A percentile compares a stretch with the other conserved stretches of the same genome.
phyloP scores from a whole-genome alignment of 1,140 invertebrate species.

The Euura saliciscinereae region DNA sequence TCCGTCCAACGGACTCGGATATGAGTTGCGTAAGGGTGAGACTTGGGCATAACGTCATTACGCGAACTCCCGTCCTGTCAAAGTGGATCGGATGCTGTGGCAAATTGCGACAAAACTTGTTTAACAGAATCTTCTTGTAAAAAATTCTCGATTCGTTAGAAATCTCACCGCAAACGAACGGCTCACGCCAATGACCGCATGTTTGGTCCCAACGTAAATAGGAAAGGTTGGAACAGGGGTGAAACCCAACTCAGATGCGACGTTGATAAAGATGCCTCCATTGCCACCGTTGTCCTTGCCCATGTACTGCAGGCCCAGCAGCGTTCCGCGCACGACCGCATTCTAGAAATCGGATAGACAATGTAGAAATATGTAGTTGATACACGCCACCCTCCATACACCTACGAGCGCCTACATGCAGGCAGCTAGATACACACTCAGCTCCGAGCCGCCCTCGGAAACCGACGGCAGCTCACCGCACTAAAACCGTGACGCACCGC shows the following conservation, averaged over 20 bases:
- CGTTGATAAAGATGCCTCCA: conserved; percentile 66
- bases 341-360: too few relatives aligned
- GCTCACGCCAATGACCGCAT: conserved; percentile 59
- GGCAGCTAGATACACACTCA: too few relatives aligned
- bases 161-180: conserved; percentile 36
- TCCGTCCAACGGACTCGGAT: too few relatives aligned
- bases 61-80: conserved; percentile 43
- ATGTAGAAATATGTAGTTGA: too few relatives aligned
- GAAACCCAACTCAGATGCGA: conserved; percentile 65
- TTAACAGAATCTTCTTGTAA: not conserved
- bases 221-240: conserved; percentile 62
- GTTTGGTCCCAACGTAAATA: conserved; percentile 68
- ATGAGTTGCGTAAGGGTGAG: conserved; percentile 55
- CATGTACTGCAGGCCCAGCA: conserved; percentile 55
- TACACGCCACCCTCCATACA: too few relatives aligned
- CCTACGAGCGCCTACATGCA: too few relatives aligned
- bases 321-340: conserved; percentile 28
- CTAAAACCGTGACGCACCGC: too few relatives aligned
- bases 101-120: not conserved
- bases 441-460: too few relatives aligned
- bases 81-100: conserved; percentile 30
- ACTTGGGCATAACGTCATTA: conserved; percentile 61
- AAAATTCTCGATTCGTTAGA: not conserved
- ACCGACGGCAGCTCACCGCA: too few relatives aligned
- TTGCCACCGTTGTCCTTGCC: conserved; percentile 63